Conservation (phyloP, 2,113 vertebrate species). For the Petromus typicus region DNA sequence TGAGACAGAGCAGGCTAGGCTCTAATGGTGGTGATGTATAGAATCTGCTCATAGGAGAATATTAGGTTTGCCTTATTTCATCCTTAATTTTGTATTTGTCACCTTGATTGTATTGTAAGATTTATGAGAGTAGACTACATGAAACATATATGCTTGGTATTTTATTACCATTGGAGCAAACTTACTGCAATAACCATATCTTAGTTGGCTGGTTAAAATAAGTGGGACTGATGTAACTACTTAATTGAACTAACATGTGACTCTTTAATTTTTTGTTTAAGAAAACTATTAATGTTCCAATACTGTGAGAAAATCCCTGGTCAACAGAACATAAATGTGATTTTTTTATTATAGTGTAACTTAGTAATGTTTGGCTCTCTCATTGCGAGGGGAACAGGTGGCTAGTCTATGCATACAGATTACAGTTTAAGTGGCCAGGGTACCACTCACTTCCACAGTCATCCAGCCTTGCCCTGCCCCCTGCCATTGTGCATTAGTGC, state of each 20-base stretch:
- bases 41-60: neutral
- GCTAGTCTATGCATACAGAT: accelerated
- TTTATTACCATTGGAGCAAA: neutral
- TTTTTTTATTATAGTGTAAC: neutral
- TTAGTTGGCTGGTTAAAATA: neutral
- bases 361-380: neutral
- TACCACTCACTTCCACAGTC: neutral
- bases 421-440: neutral
- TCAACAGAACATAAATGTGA: neutral
- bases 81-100: neutral
- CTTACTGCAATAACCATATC: neutral
- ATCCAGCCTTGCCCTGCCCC: too few species aligned
- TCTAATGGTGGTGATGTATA: neutral
- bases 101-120: neutral
- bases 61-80: neutral
- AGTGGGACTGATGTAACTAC: neutral
- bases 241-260: neutral
- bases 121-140: neutral
- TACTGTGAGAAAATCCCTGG: neutral
- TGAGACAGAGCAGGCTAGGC: neutral
- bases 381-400: neutral
- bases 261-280: neutral
- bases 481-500: accelerated
- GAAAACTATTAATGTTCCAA: neutral
- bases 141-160: neutral